Evolutionary conservation across 2,113 vertebrate species (phyloP).

Genomic region (Oryzias celebensis): DNA sequence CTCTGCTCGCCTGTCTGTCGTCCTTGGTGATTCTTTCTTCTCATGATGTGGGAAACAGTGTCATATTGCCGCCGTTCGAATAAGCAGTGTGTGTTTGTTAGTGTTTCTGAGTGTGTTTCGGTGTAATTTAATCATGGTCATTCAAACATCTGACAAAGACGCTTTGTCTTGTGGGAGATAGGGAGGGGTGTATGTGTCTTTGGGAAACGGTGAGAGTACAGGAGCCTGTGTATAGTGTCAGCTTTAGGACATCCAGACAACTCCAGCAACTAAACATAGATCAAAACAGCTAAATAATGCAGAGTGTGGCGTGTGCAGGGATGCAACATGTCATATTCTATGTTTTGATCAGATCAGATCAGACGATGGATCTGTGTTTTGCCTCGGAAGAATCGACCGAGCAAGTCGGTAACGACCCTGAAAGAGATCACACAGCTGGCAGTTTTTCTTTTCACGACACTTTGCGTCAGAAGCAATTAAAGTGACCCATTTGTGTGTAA

Average conservation of each 20-base stretch:
- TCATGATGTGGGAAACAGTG: constrained; percentile 58
- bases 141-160: constrained; percentile 67
- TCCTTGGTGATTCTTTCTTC: constrained; percentile 39
- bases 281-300: constrained; percentile 51
- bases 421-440: constrained; percentile 6
- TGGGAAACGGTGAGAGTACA: no score
- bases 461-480: constrained; percentile 8
- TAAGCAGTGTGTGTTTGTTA: constrained; percentile 15
- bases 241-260: constrained; percentile 51
- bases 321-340: constrained; percentile 30
- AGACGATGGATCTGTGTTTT: constrained; percentile 27
- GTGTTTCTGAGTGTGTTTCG: constrained; percentile 11
- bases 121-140: constrained; percentile 68
- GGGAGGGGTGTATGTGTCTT: no score
- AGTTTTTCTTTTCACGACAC: constrained; percentile 2
- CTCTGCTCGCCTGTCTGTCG: constrained; percentile 3
- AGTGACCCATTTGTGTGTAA: neutral
- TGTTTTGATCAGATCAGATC: constrained; percentile 58
- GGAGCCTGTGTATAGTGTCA: constrained; percentile 24
- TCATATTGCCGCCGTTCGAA: constrained; percentile 67
- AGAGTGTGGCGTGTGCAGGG: constrained; percentile 27
- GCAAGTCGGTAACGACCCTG: constrained; percentile 26
- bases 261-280: constrained; percentile 61
- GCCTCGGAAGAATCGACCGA: constrained; percentile 26
- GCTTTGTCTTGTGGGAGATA: constrained; percentile 46